Evolutionary conservation across 2,113 vertebrate species (phyloP).

Genomic region (Lycaon pictus): DNA sequence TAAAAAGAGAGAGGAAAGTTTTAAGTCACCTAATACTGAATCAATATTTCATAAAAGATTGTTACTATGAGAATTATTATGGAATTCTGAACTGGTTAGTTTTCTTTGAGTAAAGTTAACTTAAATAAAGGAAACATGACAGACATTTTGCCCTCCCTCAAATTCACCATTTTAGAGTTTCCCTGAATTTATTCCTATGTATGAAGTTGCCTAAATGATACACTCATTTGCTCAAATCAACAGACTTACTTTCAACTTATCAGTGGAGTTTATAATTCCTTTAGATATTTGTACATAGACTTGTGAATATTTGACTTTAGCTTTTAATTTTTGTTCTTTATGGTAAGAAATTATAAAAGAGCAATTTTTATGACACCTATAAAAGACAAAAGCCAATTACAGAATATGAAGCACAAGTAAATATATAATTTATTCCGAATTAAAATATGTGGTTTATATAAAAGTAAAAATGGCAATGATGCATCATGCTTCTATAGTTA

Average conservation of each 20-base stretch:
- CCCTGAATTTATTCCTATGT: background rate
- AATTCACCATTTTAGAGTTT: conserved; percentile 9
- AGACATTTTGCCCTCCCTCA: background rate
- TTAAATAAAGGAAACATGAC: background rate
- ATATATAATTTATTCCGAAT: background rate
- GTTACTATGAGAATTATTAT: background rate
- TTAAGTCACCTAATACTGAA: background rate
- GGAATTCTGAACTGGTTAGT: background rate
- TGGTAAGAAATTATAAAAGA: conserved; percentile 3
- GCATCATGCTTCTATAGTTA: background rate
- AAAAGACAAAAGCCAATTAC: background rate
- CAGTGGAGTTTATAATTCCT: background rate
- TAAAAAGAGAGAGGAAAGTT: background rate
- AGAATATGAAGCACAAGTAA: background rate
- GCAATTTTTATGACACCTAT: background rate
- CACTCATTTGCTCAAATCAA: background rate
- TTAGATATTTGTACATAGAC: background rate
- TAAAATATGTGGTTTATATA: background rate
- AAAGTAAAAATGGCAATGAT: background rate
- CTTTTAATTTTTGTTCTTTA: background rate
- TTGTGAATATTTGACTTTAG: background rate
- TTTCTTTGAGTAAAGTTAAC: background rate
- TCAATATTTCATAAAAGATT: background rate
- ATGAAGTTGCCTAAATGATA: background rate
- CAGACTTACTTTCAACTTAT: background rate